Conservation (phyloP, 1,140 invertebrate species). For the Papilio helenus region DNA sequence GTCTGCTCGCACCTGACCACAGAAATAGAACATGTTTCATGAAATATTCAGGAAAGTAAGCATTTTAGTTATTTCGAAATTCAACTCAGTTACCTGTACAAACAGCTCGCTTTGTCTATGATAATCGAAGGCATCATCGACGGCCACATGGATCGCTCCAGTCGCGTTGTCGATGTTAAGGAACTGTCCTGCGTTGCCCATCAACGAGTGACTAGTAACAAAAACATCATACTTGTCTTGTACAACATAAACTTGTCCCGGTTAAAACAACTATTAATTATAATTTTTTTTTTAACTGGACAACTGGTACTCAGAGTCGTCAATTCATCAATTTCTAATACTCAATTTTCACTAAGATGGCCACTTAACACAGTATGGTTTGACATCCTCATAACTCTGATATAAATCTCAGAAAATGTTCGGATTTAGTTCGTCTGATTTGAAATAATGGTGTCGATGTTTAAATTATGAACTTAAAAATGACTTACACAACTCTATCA, state of each 20-base stretch:
- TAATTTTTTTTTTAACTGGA: no score
- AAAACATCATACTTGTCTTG: conserved; percentile 16
- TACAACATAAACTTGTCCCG: background rate
- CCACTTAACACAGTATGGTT: background rate
- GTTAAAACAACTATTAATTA: no score
- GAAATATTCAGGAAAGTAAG: no score
- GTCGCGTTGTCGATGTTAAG: conserved; percentile 74
- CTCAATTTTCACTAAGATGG: no score
- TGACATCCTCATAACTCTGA: background rate
- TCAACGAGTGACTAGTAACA: conserved; percentile 75
- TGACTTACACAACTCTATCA: conserved; percentile 82
- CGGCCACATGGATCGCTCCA: conserved; percentile 78
- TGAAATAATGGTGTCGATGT: background rate
- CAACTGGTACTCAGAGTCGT: no score
- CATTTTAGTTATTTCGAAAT: no score
- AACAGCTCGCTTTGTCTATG: conserved; percentile 82
- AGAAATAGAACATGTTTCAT: background rate
- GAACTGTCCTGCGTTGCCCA: conserved; percentile 70
- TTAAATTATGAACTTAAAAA: background rate
- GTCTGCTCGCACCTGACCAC: conserved; percentile 73
- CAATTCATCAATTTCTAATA: no score
- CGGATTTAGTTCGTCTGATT: background rate
- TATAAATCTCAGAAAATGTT: no score
- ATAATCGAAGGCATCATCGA: conserved; percentile 83
- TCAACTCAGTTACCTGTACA: conserved; percentile 75